Percentiles rank a stretch among this genome's conserved stretches.
Conservation (phyloP, 2,797 vertebrate genomes). For the Gymnoscopelus braueri region DNA sequence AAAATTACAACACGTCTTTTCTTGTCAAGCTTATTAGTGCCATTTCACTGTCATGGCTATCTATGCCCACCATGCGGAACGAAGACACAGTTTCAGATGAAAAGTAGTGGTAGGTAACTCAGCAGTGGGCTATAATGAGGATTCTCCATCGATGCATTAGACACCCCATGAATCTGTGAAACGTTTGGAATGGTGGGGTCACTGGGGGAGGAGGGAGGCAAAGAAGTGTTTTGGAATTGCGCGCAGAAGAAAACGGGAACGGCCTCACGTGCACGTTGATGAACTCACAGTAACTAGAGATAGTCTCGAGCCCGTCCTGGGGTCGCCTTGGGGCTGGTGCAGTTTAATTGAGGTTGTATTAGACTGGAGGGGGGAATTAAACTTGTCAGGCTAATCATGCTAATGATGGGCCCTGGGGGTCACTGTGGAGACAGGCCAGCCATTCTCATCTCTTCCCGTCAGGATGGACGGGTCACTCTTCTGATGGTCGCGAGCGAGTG, state of each 20-base stretch:
- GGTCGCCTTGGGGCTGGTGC: slow-evolving; percentile 42
- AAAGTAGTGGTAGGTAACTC: slow-evolving; percentile 31
- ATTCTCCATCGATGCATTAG: slow-evolving; percentile 48
- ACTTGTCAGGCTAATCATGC: slow-evolving; percentile 71
- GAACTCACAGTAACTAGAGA: slow-evolving; percentile 54
- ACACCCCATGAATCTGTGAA: slow-evolving; percentile 63
- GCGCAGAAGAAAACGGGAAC: slow-evolving; percentile 50
- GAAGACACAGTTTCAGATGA: slow-evolving; percentile 39
- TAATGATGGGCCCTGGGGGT: slow-evolving; percentile 61
- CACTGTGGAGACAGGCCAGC: slow-evolving; percentile 25
- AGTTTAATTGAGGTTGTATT: slow-evolving; percentile 72
- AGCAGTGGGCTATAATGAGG: slow-evolving; percentile 62
- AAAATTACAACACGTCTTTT: slow-evolving; percentile 33
- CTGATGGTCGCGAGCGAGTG: slow-evolving; percentile 2
- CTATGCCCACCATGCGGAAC: slow-evolving; percentile 26
- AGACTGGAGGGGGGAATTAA: slow-evolving; percentile 61
- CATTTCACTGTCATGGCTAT: slow-evolving; percentile 40
- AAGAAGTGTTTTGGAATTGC: slow-evolving; percentile 78
- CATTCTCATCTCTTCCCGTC: slow-evolving; percentile 55
- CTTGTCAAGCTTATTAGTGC: slow-evolving; percentile 19
- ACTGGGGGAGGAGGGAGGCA: slow-evolving; percentile 8
- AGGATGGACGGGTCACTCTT: slow-evolving; percentile 47
- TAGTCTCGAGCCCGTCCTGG: slow-evolving; percentile 30
- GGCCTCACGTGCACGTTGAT: slow-evolving; percentile 48
- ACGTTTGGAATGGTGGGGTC: slow-evolving; percentile 36